Percentiles rank a stretch among this genome's conserved stretches.
phyloP scores from a whole-genome alignment of 2,888 invertebrate genomes.

The Leucophenga montana region DNA sequence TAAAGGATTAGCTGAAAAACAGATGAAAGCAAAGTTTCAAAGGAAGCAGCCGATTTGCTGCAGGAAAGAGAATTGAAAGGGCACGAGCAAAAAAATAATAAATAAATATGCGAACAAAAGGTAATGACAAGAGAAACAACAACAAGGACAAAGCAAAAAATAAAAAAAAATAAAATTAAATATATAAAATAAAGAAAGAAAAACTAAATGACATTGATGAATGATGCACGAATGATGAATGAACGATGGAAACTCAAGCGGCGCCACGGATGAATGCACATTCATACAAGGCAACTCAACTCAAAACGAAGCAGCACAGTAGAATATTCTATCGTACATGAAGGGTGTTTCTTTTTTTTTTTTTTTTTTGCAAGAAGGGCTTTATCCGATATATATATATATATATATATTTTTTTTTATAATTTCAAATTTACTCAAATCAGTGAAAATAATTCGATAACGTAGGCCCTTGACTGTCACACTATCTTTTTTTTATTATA shows the following conservation, averaged over 20 bases:
- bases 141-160: background rate
- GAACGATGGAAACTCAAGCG: constrained; percentile 35
- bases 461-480: no score
- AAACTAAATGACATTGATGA: constrained; percentile 62
- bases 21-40: background rate
- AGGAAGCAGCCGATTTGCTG: no score
- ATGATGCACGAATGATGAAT: constrained; percentile 61
- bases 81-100: constrained; percentile 14
- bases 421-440: no score
- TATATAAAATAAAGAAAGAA: constrained; percentile 8
- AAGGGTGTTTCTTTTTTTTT: no score
- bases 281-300: background rate
- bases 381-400: no score
- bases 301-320: background rate
- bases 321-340: no score
- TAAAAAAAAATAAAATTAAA: constrained; percentile 26
- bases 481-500: no score
- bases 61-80: background rate
- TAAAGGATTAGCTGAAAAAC: background rate
- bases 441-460: no score
- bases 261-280: background rate
- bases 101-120: constrained; percentile 43
- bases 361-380: no score
- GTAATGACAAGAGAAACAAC: background rate
- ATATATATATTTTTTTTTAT: no score